Evolutionary conservation across 2,113 vertebrate species (phyloP).

Genomic region (Pseudorhombus dupliciocellatus): DNA sequence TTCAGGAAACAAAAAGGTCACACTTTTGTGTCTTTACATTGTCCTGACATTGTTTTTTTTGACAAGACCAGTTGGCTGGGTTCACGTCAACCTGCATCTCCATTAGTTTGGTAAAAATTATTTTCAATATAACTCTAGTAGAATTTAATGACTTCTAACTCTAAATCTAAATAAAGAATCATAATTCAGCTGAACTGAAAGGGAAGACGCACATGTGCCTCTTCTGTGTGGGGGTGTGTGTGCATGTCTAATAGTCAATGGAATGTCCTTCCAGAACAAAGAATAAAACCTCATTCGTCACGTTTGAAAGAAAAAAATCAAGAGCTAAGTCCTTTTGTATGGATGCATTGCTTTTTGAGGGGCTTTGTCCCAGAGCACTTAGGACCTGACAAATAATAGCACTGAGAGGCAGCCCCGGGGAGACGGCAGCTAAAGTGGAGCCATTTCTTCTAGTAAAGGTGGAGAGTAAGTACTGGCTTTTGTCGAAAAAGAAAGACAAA

Average conservation of each 20-base stretch:
- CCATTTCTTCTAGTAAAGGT: conserved; percentile 28
- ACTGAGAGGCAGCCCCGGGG: conserved; percentile 44
- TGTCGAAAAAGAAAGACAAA: not conserved
- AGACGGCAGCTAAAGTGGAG: conserved; percentile 25
- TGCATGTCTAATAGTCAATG: conserved; percentile 7
- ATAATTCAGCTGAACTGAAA: conserved; percentile 43
- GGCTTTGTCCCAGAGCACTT: conserved; percentile 55
- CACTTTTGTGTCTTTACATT: not conserved
- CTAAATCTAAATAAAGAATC: conserved; percentile 66
- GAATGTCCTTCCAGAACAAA: conserved; percentile 31
- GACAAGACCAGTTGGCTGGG: not conserved
- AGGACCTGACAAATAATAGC: conserved; percentile 48
- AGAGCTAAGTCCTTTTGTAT: conserved; percentile 8
- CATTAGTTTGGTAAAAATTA: not conserved
- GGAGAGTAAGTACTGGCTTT: conserved; percentile 10
- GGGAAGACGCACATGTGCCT: conserved; percentile 17
- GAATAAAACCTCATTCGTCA: conserved; percentile 44
- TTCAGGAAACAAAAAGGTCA: not conserved
- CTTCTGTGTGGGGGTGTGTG: not conserved
- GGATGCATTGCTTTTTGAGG: conserved; percentile 47
- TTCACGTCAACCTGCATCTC: not conserved
- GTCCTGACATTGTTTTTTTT: not conserved
- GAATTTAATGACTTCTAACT: conserved; percentile 22
- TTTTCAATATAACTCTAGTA: conserved; percentile 19
- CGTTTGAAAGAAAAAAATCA: conserved; percentile 29